Evolutionary conservation across 2,888 invertebrate species (phyloP).

Genomic region (Sminthurides aquaticus): DNA sequence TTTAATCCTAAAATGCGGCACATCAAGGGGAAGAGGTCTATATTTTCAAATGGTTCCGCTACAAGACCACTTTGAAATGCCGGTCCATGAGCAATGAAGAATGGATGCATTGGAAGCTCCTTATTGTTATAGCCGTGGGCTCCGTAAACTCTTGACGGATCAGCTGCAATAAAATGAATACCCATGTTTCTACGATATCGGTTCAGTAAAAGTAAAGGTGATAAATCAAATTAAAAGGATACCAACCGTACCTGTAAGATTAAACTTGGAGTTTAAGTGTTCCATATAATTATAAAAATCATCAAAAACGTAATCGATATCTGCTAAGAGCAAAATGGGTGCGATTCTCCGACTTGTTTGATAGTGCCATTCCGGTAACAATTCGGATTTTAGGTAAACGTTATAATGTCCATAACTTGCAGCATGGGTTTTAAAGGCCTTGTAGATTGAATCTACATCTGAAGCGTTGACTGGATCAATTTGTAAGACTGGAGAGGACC

Average conservation of each 20-base stretch:
- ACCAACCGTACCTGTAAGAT: conserved; percentile 49
- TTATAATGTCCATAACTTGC: conserved; percentile 50
- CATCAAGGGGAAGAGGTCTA: conserved; percentile 61
- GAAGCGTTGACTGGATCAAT: conserved; percentile 52
- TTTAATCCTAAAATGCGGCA: conserved; percentile 55
- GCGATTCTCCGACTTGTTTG: conserved; percentile 55
- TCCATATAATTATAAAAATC: conserved; percentile 50
- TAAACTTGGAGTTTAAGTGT: conserved; percentile 48
- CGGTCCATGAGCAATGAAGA: conserved; percentile 65
- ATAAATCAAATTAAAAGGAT: conserved; percentile 14
- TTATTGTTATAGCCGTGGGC: conserved; percentile 62
- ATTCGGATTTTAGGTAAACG: conserved; percentile 56
- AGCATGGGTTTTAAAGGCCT: conserved; percentile 48
- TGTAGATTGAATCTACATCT: conserved; percentile 50
- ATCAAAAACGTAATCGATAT: conserved; percentile 57
- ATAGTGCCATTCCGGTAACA: conserved; percentile 56
- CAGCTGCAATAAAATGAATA: not conserved
- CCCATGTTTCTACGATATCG: too few relatives aligned
- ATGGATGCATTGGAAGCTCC: conserved; percentile 57
- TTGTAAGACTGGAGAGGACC: conserved; percentile 55
- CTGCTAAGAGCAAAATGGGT: conserved; percentile 57
- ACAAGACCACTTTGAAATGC: conserved; percentile 49
- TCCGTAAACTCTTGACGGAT: conserved; percentile 50
- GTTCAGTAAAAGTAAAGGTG: conserved; percentile 1
- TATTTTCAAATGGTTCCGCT: conserved; percentile 53